These are phyloP conservation scores for Apamea epomidion DNA, from an alignment of 2,888 invertebrate genomes.

Conservation along the genomic window DNA sequence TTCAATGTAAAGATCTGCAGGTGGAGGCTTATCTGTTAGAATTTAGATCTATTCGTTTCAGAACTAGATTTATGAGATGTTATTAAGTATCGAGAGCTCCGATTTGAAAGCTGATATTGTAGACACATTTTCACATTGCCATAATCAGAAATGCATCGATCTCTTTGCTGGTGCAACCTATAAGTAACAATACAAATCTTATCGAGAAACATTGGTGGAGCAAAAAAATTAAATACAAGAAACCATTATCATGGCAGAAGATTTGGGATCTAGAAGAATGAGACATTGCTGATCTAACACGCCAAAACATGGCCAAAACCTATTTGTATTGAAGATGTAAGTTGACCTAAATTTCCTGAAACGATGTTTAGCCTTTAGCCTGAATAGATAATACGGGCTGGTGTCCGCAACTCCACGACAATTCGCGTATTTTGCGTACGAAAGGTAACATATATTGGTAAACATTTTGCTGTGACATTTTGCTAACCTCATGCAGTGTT, in stretches of 20 bases:
- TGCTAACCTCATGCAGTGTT: background rate
- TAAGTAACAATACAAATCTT: background rate
- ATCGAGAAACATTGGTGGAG: background rate
- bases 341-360: background rate
- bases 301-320: background rate
- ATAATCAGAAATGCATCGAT: background rate
- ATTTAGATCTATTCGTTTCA: conserved; percentile 47
- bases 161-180: background rate
- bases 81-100: conserved; percentile 1
- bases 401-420: too few relatives aligned
- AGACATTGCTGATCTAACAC: background rate
- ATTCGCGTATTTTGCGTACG: too few relatives aligned
- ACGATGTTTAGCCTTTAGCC: background rate
- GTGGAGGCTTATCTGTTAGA: conserved; percentile 53
- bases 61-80: conserved; percentile 17
- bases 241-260: background rate
- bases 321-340: background rate
- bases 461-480: background rate
- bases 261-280: background rate
- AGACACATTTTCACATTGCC: background rate
- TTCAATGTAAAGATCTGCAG: conserved; percentile 58
- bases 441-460: background rate
- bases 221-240: background rate
- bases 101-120: background rate
- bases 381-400: background rate